Base-by-base conservation (phyloP, 2,113 vertebrate species). In the Bombycilla garrulus region DNA sequence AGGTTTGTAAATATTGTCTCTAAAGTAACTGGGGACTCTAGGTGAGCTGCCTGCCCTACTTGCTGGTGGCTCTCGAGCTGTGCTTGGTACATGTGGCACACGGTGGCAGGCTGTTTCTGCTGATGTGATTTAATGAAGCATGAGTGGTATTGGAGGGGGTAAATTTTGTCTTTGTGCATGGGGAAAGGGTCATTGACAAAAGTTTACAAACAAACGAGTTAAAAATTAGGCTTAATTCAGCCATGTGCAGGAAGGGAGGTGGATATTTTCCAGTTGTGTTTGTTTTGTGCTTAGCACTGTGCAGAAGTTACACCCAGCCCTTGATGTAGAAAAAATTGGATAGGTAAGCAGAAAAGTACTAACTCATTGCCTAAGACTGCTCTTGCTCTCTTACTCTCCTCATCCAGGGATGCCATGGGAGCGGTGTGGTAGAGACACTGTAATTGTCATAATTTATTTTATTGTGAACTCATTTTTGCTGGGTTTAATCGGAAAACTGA, bases 1-100 rank as follows among this genome's bases (percentile, higher is more conserved):
- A 90, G 93, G 85, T 96, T 96, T 92, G 92, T 83, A 96, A 95
- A 96, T 96, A 96, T 33, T 93, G 88, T 88, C 91, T 94, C 48
- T 70, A 17, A 83, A 88, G 47, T 65, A 22, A 11, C 7, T 62
- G 51, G 77, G 56, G 33, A 33, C 62, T 92, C 38, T 58, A 93
- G 90, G 90, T 90, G 94, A 94, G 74, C 71, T 50, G 53, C 56
- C 77, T 74, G 58, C 29, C 81, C 70, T 48, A 1, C 57, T 74
- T 78, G 42, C 21, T 6, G 3, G 29, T 42, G 25, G 11, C 56
- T 88, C 12, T 16, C 50, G 44, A 70, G 47, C 62, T 88, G 54
- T 70, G 51, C 18, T 65, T 58, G 78, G 38, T 47, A 47, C 51
- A 16, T 53, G 61, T 38, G 78, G 70, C 73, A 45, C 86, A 44